Conservation (phyloP, 2,113 vertebrate genomes). For the Grallaria varia region DNA sequence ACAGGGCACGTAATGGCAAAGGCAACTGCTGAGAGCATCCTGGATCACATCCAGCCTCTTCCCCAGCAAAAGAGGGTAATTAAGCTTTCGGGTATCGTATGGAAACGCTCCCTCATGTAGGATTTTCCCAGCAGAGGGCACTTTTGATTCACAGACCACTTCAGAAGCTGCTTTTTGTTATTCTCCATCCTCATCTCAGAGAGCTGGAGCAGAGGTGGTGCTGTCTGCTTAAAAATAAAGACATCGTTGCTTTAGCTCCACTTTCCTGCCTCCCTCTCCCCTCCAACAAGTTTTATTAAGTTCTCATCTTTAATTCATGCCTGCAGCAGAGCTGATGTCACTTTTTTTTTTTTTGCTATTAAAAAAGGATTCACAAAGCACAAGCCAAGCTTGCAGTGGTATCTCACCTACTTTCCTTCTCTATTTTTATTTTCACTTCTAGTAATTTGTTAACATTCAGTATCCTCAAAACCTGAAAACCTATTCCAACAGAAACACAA, state of each 20-base stretch:
- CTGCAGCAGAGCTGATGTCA: slow-evolving; percentile 66
- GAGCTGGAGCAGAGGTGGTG: slow-evolving; percentile 69
- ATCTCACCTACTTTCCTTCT: slow-evolving; percentile 27
- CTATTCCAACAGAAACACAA: not conserved
- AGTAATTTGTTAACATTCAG: slow-evolving; percentile 34
- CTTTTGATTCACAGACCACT: slow-evolving; percentile 52
- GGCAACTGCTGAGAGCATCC: slow-evolving; percentile 7
- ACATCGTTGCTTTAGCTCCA: slow-evolving; percentile 6
- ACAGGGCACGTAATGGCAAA: slow-evolving; percentile 21
- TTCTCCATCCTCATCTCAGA: not conserved
- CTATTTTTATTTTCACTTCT: slow-evolving; percentile 45
- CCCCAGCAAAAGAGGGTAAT: not conserved
- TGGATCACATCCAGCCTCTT: slow-evolving; percentile 18
- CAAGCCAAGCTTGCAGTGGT: slow-evolving; percentile 14
- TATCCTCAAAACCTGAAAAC: not conserved
- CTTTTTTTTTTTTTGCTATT: slow-evolving; percentile 46
- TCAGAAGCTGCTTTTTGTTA: not conserved
- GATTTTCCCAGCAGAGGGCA: slow-evolving; percentile 71
- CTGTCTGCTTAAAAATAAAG: slow-evolving; percentile 74
- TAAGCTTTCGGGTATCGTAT: not conserved
- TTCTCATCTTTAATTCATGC: slow-evolving; percentile 76
- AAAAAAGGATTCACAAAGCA: slow-evolving; percentile 41
- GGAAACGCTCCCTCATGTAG: not conserved
- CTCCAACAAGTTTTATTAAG: slow-evolving; percentile 71
- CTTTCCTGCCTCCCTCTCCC: slow-evolving; percentile 22